Base-by-base conservation (phyloP, 2,888 invertebrate genomes). In the Scaptodrosophila latifasciaeformis region DNA sequence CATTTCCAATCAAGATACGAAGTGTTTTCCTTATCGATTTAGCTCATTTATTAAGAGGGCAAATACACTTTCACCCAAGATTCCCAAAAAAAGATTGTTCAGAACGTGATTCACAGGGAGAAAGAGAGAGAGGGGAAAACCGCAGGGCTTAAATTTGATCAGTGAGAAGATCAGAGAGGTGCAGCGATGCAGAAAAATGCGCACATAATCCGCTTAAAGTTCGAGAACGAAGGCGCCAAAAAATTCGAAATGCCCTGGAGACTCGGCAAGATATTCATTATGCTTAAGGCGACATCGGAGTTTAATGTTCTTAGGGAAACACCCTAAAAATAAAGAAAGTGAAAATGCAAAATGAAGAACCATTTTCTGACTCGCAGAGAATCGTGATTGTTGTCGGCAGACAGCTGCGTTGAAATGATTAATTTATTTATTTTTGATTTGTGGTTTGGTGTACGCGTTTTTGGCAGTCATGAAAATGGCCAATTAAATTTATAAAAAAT, bases 121-220 rank as follows among this genome's bases (percentile, higher is more conserved):
- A n/a, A n/a, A n/a, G n/a, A n/a, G n/a, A n/a, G n/a, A n/a, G n/a
- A n/a, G n/a, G n/a, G n/a, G n/a, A n/a, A 15, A 44, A 62, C 63
- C 78, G 19, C 74, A 77, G 29, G 45, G 19, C n/a, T 34, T 31
- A 27, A 13, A 29, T 57, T 55, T 42, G n/a, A 52, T 43, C 44
- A 50, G 17, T n/a, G 27, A n/a, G 30, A 43, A 48, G 29, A 62
- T 71, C 59, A 53, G 47, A n/a, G 48, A 52, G 59, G 55, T 58
- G 65, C 75, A 78, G 21, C 59, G 59, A 51, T 61, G 66, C 45
- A 59, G 79, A 81, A 78, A 65, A 53, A 49, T 61, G 52, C 24
- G 24, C 68, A 59, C 51, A 10, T 75, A 75, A 75, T 65, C 81
- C 64, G 71, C 81, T 75, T 75, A 80, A 24, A 49, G 49, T 30